Evolutionary conservation across 1,140 invertebrate genomes (phyloP), one percentile per base, ranked within the genome.

Genomic region (Leguminivora glycinivorella): DNA sequence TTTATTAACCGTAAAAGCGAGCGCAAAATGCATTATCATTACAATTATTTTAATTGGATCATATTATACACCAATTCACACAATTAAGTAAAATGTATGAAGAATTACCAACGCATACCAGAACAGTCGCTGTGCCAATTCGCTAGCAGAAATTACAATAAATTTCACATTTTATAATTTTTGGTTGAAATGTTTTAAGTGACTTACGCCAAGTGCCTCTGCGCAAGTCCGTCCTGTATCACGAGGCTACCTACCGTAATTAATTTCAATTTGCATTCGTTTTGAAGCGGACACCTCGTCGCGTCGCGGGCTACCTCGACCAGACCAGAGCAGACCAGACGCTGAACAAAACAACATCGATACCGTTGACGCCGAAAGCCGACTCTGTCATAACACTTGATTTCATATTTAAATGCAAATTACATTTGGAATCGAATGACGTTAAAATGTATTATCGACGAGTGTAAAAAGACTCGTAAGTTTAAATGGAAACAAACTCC

Each of bases 21-120:
- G 26, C 25, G 58, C 58, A 63, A 63, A 63, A 34, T 63, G 58
- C 58, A 63, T 63, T 52, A 52, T 52, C 47, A 19, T 52, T 47
- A 47, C 17, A 52, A 63, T 63, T 0, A 63, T 63, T 63, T 63
- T 63, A 63, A 63, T 63, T 63, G 26, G 58, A 31, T 43, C 40
- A 43, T 4, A 31, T 56, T 25, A 24, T 22, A 63, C 26, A 63
- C 25, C 24, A 29, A 60, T 26, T 60, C 58, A 63, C 58, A 63
- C n/a, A 31, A 31, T 5, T 63, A 31, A 17, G 40, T 34, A 17
- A n/a, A 63, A 19, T 17, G n/a, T 63, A 43, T 12, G 40, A 43
- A 6, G 34, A 63, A 24, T 60, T n/a, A 60, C 14, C 24, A 60
- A 60, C 56, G 56, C 56, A 63, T 63, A 63, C 58, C 58, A 63